Percentiles rank a stretch among this genome's conserved stretches.
phyloP scores from a whole-genome alignment of 2,888 invertebrate genomes.

The Thera obeliscata region DNA sequence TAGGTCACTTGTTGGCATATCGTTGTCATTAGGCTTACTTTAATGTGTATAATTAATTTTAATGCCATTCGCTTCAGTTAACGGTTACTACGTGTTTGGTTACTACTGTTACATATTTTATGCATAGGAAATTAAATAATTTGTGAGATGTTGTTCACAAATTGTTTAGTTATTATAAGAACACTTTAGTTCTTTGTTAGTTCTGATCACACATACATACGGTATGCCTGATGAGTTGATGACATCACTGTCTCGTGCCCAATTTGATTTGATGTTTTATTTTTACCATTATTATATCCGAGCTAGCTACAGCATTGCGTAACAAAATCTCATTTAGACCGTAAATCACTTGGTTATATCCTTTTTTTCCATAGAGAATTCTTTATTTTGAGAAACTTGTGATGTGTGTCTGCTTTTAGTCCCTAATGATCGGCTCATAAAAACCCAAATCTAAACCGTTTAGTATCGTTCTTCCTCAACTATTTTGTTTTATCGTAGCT shows the following conservation, averaged over 20 bases:
- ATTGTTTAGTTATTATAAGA: not conserved
- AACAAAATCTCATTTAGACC: constrained; percentile 23
- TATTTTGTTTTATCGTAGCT: not conserved
- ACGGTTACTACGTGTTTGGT: not conserved
- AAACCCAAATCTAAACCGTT: constrained; percentile 1
- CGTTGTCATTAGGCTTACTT: constrained; percentile 44
- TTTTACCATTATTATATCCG: constrained; percentile 31
- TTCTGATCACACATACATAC: constrained; percentile 19
- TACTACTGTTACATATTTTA: not conserved
- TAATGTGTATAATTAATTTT: constrained; percentile 37
- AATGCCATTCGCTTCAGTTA: constrained; percentile 19
- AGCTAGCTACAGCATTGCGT: constrained; percentile 31
- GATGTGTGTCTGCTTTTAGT: constrained; percentile 20
- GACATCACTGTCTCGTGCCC: constrained; percentile 42
- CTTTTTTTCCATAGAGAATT: constrained; percentile 17
- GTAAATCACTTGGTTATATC: constrained; percentile 29
- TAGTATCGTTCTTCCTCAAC: not conserved
- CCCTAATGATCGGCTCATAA: constrained; percentile 2
- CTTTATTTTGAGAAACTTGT: constrained; percentile 27
- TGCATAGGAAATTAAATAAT: constrained; percentile 3
- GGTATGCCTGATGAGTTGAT: constrained; percentile 32
- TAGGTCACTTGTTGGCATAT: constrained; percentile 69
- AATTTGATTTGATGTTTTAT: constrained; percentile 37
- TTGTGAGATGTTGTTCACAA: constrained; percentile 3
- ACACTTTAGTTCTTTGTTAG: constrained; percentile 10